Conservation (phyloP, 2,113 vertebrate genomes). For the Tachycineta bicolor region DNA sequence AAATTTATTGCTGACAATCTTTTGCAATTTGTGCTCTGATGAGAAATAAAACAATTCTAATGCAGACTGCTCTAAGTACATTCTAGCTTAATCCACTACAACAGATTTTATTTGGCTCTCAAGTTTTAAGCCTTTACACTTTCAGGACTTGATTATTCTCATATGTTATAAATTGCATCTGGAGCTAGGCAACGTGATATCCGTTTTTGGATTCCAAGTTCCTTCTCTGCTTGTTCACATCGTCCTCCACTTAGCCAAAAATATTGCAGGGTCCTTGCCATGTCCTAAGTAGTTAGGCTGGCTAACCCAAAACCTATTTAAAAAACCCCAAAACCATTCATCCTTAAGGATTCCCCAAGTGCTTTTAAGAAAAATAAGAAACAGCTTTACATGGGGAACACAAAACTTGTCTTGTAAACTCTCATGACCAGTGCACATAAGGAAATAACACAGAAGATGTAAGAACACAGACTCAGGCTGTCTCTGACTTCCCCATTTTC, state of each 20-base stretch:
- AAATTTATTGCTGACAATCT: slow-evolving; percentile 22
- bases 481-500: neutral
- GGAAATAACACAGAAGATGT: neutral
- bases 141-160: slow-evolving; percentile 24
- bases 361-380: neutral
- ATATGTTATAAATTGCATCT: neutral
- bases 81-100: slow-evolving; percentile 8
- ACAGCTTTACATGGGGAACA: neutral
- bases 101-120: slow-evolving; percentile 24
- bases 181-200: neutral
- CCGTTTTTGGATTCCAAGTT: neutral
- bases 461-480: neutral
- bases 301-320: neutral
- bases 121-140: slow-evolving; percentile 1
- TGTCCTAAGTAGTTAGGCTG: neutral
- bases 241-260: neutral
- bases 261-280: neutral
- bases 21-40: slow-evolving; percentile 15
- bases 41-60: slow-evolving; percentile 48
- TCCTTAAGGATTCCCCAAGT: neutral
- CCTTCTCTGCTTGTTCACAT: neutral
- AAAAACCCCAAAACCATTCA: fast-evolving
- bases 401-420: neutral
- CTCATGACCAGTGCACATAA: neutral
- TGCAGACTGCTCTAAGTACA: neutral